phyloP scores from a whole-genome alignment of 2,113 vertebrate genomes.

The Neotoma lepida region DNA sequence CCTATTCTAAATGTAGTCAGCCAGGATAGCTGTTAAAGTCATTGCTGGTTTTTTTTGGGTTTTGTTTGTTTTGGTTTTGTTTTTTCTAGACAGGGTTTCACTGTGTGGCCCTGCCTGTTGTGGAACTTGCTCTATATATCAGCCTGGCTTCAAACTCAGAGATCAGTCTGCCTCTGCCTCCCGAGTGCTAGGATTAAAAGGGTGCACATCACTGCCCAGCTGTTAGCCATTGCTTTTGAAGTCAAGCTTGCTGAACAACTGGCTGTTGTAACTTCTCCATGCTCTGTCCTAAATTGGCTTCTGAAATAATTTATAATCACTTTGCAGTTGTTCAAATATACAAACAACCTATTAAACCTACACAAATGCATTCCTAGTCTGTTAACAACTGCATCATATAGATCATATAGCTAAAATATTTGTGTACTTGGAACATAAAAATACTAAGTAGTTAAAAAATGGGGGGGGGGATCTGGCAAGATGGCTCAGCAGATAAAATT shows the following conservation, averaged over 20 bases:
- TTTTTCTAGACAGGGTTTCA: background rate
- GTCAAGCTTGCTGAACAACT: slow-evolving; percentile 74
- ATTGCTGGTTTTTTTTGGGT: slow-evolving; percentile 69
- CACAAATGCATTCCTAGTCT: slow-evolving; percentile 74
- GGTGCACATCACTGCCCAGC: background rate
- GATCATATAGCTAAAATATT: slow-evolving; percentile 79
- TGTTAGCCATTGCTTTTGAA: slow-evolving; percentile 79
- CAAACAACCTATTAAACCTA: slow-evolving; percentile 82
- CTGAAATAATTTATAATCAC: slow-evolving; percentile 79
- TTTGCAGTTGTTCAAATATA: slow-evolving; percentile 80
- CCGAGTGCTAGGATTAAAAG: background rate
- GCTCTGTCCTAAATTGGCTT: slow-evolving; percentile 77
- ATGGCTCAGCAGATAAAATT: background rate
- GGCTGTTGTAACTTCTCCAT: slow-evolving; percentile 78
- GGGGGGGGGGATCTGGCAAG: background rate
- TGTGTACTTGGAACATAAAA: slow-evolving; percentile 67
- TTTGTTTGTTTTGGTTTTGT: background rate
- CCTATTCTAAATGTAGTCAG: slow-evolving; percentile 80
- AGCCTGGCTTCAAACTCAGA: background rate
- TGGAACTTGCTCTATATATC: background rate
- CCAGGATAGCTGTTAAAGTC: slow-evolving; percentile 77
- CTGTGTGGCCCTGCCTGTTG: background rate
- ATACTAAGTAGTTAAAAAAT: background rate
- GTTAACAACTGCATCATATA: slow-evolving; percentile 68
- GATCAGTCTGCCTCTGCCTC: background rate